phyloP scores from a whole-genome alignment of 2,888 invertebrate species.

The Notocelia uddmanniana region DNA sequence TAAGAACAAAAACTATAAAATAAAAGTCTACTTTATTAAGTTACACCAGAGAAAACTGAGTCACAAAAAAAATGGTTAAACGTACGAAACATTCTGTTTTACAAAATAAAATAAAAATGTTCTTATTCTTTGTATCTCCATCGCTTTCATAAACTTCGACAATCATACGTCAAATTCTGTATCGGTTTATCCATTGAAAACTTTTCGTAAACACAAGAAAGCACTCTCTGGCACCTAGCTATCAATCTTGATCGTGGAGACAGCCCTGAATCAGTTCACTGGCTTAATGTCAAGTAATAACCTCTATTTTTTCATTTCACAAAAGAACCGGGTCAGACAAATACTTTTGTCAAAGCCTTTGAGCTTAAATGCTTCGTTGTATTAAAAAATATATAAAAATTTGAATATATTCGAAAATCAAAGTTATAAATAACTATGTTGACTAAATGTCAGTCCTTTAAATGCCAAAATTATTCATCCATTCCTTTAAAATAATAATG shows the following conservation, averaged over 20 bases:
- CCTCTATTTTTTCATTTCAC: slow-evolving; percentile 45
- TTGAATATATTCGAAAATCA: too few relatives aligned
- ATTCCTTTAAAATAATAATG: neutral
- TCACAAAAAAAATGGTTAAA: neutral
- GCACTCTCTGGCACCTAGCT: slow-evolving; percentile 51
- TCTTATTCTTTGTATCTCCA: slow-evolving; percentile 3
- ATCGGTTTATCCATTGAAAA: slow-evolving; percentile 44
- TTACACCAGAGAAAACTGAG: neutral
- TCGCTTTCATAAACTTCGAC: slow-evolving; percentile 26
- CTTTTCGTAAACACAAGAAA: slow-evolving; percentile 48
- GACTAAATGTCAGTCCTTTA: neutral
- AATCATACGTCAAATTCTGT: slow-evolving; percentile 40
- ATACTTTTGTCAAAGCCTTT: slow-evolving; percentile 54
- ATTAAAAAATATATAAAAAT: slow-evolving; percentile 22
- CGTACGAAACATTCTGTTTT: neutral
- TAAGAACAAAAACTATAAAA: too few relatives aligned
- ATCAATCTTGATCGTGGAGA: slow-evolving; percentile 61
- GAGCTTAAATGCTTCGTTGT: slow-evolving; percentile 26
- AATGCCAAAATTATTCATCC: neutral
- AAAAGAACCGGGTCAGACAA: slow-evolving; percentile 47
- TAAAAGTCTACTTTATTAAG: too few relatives aligned
- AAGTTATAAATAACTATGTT: too few relatives aligned
- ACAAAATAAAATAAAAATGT: neutral
- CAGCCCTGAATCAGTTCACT: slow-evolving; percentile 47
- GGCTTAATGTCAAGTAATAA: slow-evolving; percentile 46